Conservation (phyloP, 2,888 invertebrate genomes). For the Cheilosia vernalis region DNA sequence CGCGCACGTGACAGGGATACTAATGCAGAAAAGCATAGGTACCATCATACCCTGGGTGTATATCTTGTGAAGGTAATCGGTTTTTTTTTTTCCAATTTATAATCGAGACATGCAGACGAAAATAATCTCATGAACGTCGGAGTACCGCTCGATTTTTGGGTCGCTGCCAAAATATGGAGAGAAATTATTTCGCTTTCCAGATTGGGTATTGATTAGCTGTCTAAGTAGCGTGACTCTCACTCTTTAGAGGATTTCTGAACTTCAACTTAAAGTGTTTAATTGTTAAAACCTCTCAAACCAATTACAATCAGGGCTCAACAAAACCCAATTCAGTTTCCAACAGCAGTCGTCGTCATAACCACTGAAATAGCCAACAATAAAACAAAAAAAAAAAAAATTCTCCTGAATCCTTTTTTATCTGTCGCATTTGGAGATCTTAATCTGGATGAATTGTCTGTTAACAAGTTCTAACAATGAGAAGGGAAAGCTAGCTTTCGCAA, state of each 20-base stretch:
- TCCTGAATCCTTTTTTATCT: constrained; percentile 50
- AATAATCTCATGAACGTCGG: constrained; percentile 32
- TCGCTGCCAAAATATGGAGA: constrained; percentile 43
- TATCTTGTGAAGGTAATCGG: constrained; percentile 36
- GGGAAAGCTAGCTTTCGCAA: constrained; percentile 57
- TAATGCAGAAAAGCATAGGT: background rate
- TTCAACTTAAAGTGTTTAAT: no score
- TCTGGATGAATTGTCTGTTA: constrained; percentile 68
- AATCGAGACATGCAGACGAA: constrained; percentile 57
- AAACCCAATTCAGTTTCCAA: constrained; percentile 18
- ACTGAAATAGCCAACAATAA: background rate
- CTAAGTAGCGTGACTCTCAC: background rate
- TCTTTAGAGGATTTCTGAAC: background rate
- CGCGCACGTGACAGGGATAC: constrained; percentile 40
- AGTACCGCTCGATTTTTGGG: constrained; percentile 36
- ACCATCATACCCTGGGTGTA: background rate
- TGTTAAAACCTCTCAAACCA: background rate
- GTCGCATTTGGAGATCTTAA: constrained; percentile 59
- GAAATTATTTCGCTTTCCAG: constrained; percentile 18
- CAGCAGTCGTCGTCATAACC: constrained; percentile 18
- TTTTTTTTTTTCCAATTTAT: constrained; percentile 44
- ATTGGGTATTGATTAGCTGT: constrained; percentile 28
- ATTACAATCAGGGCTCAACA: background rate
- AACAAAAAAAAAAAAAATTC: constrained; percentile 27
- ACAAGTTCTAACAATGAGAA: constrained; percentile 56